Evolutionary conservation across 2,888 invertebrate species (phyloP).

Genomic region (Drosophila recens): DNA sequence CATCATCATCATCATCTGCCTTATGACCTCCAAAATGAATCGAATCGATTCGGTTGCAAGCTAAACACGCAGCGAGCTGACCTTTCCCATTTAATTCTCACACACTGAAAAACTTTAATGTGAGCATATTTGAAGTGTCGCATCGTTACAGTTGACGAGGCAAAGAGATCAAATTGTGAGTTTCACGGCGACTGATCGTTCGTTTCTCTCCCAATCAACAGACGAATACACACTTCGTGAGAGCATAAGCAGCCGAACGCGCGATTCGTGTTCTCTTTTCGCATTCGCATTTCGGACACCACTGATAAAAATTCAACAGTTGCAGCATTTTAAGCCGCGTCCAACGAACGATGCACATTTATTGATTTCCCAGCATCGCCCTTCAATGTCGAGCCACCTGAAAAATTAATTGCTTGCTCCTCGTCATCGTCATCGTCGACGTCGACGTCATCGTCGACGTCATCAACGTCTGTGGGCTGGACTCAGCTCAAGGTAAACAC

Average conservation of each 20-base stretch:
- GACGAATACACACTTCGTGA: too few relatives aligned
- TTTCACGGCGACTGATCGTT: too few relatives aligned
- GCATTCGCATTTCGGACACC: too few relatives aligned
- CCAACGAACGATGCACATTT: slow-evolving; percentile 22
- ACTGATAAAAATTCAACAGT: neutral
- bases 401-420: slow-evolving; percentile 53
- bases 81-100: neutral
- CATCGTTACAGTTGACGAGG: too few relatives aligned
- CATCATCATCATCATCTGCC: neutral
- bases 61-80: neutral
- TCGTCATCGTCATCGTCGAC: slow-evolving; percentile 2
- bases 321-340: slow-evolving; percentile 27
- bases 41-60: neutral
- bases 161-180: too few relatives aligned
- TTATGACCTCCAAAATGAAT: slow-evolving; percentile 15
- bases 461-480: slow-evolving; percentile 35
- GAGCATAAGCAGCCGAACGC: too few relatives aligned
- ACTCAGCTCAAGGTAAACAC: slow-evolving; percentile 69
- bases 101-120: too few relatives aligned
- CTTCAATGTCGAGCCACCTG: slow-evolving; percentile 53
- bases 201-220: too few relatives aligned
- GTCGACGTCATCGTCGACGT: slow-evolving; percentile 8
- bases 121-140: too few relatives aligned
- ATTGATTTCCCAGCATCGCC: slow-evolving; percentile 64
- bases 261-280: too few relatives aligned